Conservation (phyloP, 2,888 invertebrate genomes). For the Leptogaster cylindrica region DNA sequence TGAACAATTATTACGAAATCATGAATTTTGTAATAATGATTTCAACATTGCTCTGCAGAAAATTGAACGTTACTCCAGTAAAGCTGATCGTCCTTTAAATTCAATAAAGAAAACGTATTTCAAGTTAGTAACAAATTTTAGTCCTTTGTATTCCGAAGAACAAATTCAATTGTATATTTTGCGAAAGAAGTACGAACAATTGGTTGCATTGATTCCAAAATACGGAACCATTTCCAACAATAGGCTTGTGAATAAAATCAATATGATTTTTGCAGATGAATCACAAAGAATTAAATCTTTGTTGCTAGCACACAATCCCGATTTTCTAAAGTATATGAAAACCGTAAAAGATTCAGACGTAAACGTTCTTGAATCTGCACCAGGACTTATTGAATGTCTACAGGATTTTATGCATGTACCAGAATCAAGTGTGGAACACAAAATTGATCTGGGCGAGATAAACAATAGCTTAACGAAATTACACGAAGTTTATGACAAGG, state of each 20-base stretch:
- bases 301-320: neutral
- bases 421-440: neutral
- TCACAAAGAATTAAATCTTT: slow-evolving; percentile 16
- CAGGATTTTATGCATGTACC: neutral
- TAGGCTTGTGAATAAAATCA: slow-evolving; percentile 52
- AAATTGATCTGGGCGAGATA: slow-evolving; percentile 7
- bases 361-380: neutral
- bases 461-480: slow-evolving; percentile 4
- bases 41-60: slow-evolving; percentile 49
- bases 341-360: neutral
- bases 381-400: neutral
- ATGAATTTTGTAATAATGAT: slow-evolving; percentile 45
- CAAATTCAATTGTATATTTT: slow-evolving; percentile 49
- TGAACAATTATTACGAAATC: slow-evolving; percentile 47
- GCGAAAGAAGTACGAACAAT: slow-evolving; percentile 51
- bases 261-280: slow-evolving; percentile 1
- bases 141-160: slow-evolving; percentile 45
- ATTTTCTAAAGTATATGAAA: neutral
- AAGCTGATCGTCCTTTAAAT: slow-evolving; percentile 46
- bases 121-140: slow-evolving; percentile 46
- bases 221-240: slow-evolving; percentile 53
- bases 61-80: slow-evolving; percentile 50
- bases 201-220: slow-evolving; percentile 53
- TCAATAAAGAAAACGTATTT: slow-evolving; percentile 46
- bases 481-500: slow-evolving; percentile 4